Base-by-base conservation (phyloP, 2,888 invertebrate genomes). In the Muscina levida region DNA sequence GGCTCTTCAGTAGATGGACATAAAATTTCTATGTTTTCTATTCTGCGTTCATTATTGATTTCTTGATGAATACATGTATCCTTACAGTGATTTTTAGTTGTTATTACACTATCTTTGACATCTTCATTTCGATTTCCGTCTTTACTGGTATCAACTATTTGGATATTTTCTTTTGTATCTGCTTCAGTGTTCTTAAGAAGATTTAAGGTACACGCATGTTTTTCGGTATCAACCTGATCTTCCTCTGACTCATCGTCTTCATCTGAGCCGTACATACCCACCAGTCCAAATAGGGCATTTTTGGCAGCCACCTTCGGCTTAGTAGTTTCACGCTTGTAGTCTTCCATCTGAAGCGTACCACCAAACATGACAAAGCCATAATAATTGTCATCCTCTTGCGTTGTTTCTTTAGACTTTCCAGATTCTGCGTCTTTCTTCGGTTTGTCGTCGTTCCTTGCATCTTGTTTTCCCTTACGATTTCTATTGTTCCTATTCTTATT, bases 241-340 rank as follows among this genome's bases (percentile, higher is more conserved):
- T 75, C 46, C 0, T 59, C 77, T 13, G 81, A 68, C 0, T 74
- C 78, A n/a, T 82, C 78, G 2, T 83, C 83, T 2, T 86, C 86
- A 48, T 88, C 89, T 0, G 89, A 87, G 0, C 89, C 91, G 65
- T 91, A 91, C 85, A 90, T 87, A 3, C 87, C 89, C 6, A 90
- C 70, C 17, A 91, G 72, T 1, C 77, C 83, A 5, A 82, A 79
- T 11, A 91, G 75, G 0, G 85, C 85, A 82, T 90, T 87, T 5
- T 51, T 82, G 6, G 57, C 51, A 5, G 80, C 46, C 1, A 10
- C 8, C 10, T 67, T 37, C 3, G 51, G 44, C 26, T 84, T 84
- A 1, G 67, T 72, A 51, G 82, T 86, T 0, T 78, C 26, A 59
- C 87, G 89, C 44, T 84, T 80, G 74, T 88, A 89, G 46, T 85